A percentile compares a stretch with the other conserved stretches of the same genome.
phyloP scores from a whole-genome alignment of 2,797 vertebrate species.

The Gymnothorax reevesii region DNA sequence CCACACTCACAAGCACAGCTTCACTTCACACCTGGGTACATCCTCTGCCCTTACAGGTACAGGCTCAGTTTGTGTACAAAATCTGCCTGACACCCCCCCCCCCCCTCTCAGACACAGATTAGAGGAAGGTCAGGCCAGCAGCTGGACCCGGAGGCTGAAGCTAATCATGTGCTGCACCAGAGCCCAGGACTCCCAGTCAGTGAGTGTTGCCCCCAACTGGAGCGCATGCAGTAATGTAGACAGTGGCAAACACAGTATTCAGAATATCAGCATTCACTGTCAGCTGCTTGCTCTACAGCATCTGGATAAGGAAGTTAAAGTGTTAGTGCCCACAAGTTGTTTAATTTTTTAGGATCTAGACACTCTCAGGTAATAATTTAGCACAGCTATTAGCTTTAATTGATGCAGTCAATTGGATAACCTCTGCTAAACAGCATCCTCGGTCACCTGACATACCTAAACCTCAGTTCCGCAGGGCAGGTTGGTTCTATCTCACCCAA shows the following conservation, averaged over 20 bases:
- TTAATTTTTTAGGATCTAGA: not conserved
- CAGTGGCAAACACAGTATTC: not conserved
- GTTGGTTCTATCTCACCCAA: not conserved
- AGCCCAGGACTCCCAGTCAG: slow-evolving; percentile 96
- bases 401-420: not conserved
- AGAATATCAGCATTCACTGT: not conserved
- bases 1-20: not conserved
- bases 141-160: slow-evolving; percentile 94
- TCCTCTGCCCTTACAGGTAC: too few species aligned
- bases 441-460: not conserved
- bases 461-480: not conserved
- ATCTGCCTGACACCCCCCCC: slow-evolving; percentile 26
- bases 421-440: not conserved
- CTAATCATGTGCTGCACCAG: slow-evolving; percentile 97
- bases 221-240: not conserved
- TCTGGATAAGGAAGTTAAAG: not conserved
- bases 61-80: not conserved
- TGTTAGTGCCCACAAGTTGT: not conserved
- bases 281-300: not conserved
- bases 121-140: slow-evolving; percentile 97
- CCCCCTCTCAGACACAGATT: slow-evolving; percentile 82
- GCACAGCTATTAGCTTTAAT: not conserved
- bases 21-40: too few species aligned
- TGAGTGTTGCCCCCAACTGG: slow-evolving; percentile 66
- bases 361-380: not conserved